Evolutionary conservation across 2,113 vertebrate genomes (phyloP), one percentile per base, ranked within the genome.

Genomic region (Fregetta grallaria): DNA sequence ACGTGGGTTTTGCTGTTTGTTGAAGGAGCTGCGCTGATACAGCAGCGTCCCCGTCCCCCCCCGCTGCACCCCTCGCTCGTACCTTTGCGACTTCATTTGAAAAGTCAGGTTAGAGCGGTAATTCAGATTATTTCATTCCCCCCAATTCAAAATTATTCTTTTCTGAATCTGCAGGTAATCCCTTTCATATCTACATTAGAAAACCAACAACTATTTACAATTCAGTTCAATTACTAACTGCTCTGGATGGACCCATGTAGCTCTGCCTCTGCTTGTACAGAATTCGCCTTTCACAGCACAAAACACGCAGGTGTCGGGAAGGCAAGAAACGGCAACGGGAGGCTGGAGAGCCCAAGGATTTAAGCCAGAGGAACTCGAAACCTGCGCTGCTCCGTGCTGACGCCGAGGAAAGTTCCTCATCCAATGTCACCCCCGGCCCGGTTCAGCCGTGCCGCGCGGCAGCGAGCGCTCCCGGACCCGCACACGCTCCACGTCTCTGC

Each of bases 221-320:
- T 29, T 7, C 29, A 27, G 15, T 32, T 71, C 42, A 3, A 3
- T n/a, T 8, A 3, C 36, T 7, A 7, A 13, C 40, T 22, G 68
- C 63, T 52, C 58, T 1, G 23, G 50, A 2, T 1, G 18, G 27
- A 23, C 26, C 14, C 1, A 0, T 0, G 23, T 1, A 8, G 49
- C 85, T 58, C 70, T n/a, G 47, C 15, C 86, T 49, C 65, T 59
- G 27, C 42, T 40, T 0, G 1, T 12, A 4, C 0, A 13, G 49
- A 27, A 20, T 19, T 13, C 6, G 0, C 0, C 11, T n/a, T 44
- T 40, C 47, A 4, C 44, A 6, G 55, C 36, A 29, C 44, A 32
- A 67, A 36, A 15, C 25, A 9, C 2, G 2, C 45, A 5, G 58
- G 38, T 30, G 66, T 36, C 0, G 1, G 56, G 56, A 21, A 52